Base-by-base conservation (phyloP, 37 sponge, comb jelly and placozoan species). In the Tethya wilhelma region DNA sequence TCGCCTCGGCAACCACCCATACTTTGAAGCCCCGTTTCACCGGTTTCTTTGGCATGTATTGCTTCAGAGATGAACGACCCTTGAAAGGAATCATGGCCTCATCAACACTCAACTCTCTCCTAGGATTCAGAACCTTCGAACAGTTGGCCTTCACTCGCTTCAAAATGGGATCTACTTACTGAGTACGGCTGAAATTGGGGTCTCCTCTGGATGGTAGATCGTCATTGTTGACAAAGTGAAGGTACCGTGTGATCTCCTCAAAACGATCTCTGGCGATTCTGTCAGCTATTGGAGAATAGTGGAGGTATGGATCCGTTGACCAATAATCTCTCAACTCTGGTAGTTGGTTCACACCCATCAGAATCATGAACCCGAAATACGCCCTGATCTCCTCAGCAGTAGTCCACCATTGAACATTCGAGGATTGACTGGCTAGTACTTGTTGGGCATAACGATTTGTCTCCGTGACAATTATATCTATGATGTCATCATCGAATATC, bases 271-370 rank as follows among this genome's bases (percentile, higher is more conserved):
- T 25, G 19, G 65, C 65, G 12, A 77, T 30, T 5, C 4, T 8
- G 9, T 23, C 8, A 9, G 19, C 30, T 8, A 63, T 38, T 29
- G 44, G 6, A n/a, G 64, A 65, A 37, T 25, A 6, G 25, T 65
- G 44, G 9, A 77, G 64, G 12, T n/a, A 19, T 11, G 63, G 44
- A n/a, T 62, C 55, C 6, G 43, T 77, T 22, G 65, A 59, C 78
- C 78, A 63, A 32, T 77, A 77, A 23, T 62, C 25, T 36, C 17
- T 22, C 9, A 56, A 3, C 19, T 29, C 26, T 32, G 75, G 75
- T 36, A 39, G 4, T 5, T 11, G n/a, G 42, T 63, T 26, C 1
- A 77, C 4, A 19, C 78, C 78, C 78, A 77, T 77, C n/a, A 30
- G 2, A 32, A 67, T 67, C 5, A 44, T 71, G 5, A 71, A 5